Conservation (phyloP, 2,888 invertebrate genomes). For the Amiota communis region DNA sequence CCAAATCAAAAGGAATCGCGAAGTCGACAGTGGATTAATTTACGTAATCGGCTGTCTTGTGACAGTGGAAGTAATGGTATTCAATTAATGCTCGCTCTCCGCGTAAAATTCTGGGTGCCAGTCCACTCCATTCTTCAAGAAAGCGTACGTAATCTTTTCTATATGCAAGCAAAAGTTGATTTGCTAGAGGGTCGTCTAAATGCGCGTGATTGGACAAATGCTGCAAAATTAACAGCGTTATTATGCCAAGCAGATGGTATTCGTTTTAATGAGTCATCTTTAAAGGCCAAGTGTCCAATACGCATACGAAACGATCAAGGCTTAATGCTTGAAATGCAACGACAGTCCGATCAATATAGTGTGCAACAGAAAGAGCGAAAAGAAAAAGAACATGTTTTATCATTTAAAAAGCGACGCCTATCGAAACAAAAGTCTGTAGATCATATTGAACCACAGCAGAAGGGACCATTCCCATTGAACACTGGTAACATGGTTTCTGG, state of each 20-base stretch:
- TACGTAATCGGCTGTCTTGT: conserved; percentile 78
- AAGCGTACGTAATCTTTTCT: conserved; percentile 87
- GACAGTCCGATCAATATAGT: conserved; percentile 35
- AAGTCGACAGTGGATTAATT: conserved; percentile 89
- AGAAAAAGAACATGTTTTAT: conserved; percentile 70
- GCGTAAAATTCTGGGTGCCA: conserved; percentile 93
- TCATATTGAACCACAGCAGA: conserved; percentile 59
- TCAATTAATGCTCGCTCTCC: conserved; percentile 70
- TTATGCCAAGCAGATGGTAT: conserved; percentile 78
- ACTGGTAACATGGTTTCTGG: conserved; percentile 22
- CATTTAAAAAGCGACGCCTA: conserved; percentile 71
- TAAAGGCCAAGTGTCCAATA: conserved; percentile 68
- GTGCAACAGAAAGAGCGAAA: conserved; percentile 60
- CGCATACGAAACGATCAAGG: conserved; percentile 64
- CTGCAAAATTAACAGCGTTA: conserved; percentile 82
- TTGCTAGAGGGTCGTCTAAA: conserved; percentile 82
- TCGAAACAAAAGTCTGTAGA: conserved; percentile 73
- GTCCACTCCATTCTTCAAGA: conserved; percentile 90
- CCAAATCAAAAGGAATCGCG: conserved; percentile 76
- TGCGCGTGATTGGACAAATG: conserved; percentile 80
- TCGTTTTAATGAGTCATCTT: conserved; percentile 66
- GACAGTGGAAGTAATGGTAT: conserved; percentile 68
- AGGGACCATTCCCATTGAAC: conserved; percentile 19
- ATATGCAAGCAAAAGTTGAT: conserved; percentile 86
- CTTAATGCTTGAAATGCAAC: conserved; percentile 45